Evolutionary conservation across 2,797 vertebrate genomes (phyloP), one percentile per base, ranked within the genome.

Genomic region (Hypotaenidia okinawae): DNA sequence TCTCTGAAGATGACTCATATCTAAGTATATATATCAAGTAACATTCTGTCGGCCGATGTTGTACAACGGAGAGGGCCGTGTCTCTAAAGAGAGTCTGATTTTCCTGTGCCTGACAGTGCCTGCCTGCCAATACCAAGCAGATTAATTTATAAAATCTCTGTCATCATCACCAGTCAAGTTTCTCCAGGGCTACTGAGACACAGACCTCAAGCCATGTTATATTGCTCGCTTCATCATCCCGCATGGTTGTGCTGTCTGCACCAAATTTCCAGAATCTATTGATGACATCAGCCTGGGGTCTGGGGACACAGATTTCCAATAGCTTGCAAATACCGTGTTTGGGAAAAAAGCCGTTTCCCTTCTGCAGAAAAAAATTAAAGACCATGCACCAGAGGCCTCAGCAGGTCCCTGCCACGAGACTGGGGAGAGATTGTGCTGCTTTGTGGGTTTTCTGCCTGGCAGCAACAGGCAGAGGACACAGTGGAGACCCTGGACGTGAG

Each of bases 111-210:
- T 73, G 90, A 79, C 22, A 5, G 17, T 5, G 51, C 77, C 70
- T 63, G 64, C 83, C 75, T 92, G 92, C 93, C 94, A 91, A 81
- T 80, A 91, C 75, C 87, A 91, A 91, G 94, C 17, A 89, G 81
- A 87, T 83, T 81, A 90, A 77, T 92, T 94, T 94, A 85, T 68
- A 91, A 87, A 91, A 93, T 37, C 75, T 51, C 84, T 89, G 87
- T 87, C 94, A 41, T 9, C 85, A 87, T 96, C 95, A 96, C 93
- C 64, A 58, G 82, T 82, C 68, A 75, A 35, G 90, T 62, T 90
- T 55, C 94, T 93, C 45, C 88, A 33, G 89, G 89, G 81, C 78
- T 87, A 67, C 35, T 0, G 22, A 93, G 89, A 41, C n/a, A 5
- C 0, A 23, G 69, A 89, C 90, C 79, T 35, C 54, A 3, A 69